Evolutionary conservation across 2,797 vertebrate genomes (phyloP), one percentile per base, ranked within the genome.

Genomic region (Ctenochaetus hawaiiensis): DNA sequence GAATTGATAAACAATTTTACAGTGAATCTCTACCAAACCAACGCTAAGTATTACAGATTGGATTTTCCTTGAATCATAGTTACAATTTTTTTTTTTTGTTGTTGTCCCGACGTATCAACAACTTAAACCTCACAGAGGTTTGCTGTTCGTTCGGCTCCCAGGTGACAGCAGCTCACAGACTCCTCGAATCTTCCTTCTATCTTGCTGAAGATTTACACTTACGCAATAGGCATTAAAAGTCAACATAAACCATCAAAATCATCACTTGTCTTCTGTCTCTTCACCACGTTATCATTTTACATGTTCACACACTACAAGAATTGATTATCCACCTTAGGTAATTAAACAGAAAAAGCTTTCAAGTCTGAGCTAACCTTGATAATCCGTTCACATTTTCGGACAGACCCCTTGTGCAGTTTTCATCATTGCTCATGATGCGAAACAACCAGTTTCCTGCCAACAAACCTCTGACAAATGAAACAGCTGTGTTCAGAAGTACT

Each of bases 111-210:
- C 23, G 52, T 87, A 80, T 90, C 45, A 49, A 80, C 87, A 89
- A 82, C 63, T 20, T 84, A 72, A 93, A 94, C 94, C 95, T 96
- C 94, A 95, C 92, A 89, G 95, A 96, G 95, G 95, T 91, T 86
- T 82, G 87, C 77, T 81, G 91, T 90, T 91, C 67, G 17, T 82
- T 89, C 65, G 68, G 80, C 79, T 88, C 77, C 83, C 82, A 63
- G 75, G 53, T 73, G 78, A 87, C 87, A 82, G 89, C 82, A 88
- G 84, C 82, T 80, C 82, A 84, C 57, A 81, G 83, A 90, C 83
- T 91, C 82, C 82, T 91, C 85, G 58, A 88, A 88, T 89, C 90
- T 75, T 89, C 81, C 56, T 34, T 34, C 30, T 34, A 34, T 34
- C 72, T 87, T 68, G 69, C 84, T 86, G 68, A 83, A 72, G 78